These are phyloP conservation scores for Spisula subtruncata DNA, from an alignment of 2,888 invertebrate genomes.

Conservation along the genomic window DNA sequence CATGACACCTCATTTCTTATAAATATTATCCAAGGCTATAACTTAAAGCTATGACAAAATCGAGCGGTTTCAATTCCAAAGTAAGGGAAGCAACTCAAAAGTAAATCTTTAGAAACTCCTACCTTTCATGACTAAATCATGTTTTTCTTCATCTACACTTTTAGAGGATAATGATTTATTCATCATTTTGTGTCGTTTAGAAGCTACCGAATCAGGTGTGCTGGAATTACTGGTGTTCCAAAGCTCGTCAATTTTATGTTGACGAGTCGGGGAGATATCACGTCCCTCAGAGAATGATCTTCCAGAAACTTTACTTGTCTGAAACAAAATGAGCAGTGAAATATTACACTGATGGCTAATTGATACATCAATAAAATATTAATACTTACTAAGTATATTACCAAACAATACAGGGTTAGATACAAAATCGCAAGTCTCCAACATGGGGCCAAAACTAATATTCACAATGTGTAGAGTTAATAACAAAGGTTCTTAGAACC, in stretches of 20 bases:
- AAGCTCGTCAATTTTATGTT: slow-evolving; percentile 79
- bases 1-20: no score
- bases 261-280: slow-evolving; percentile 76
- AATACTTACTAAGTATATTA: no score
- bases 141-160: slow-evolving; percentile 54
- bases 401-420: no score
- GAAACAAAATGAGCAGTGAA: slow-evolving; percentile 19
- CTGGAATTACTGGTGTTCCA: slow-evolving; percentile 62
- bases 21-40: no score
- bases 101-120: neutral
- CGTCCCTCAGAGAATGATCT: slow-evolving; percentile 74
- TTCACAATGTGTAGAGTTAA: neutral
- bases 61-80: no score
- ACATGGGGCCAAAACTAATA: no score
- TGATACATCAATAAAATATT: neutral
- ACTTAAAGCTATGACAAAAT: no score
- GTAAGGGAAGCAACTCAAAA: no score
- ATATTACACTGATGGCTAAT: neutral
- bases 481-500: no score
- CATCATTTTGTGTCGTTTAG: slow-evolving; percentile 63
- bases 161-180: slow-evolving; percentile 58
- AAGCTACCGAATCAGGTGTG: slow-evolving; percentile 44
- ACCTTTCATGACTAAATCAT: slow-evolving; percentile 32
- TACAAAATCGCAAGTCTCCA: no score
- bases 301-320: slow-evolving; percentile 45